phyloP scores from a whole-genome alignment of 2,888 invertebrate genomes.

The Pammene aurita region DNA sequence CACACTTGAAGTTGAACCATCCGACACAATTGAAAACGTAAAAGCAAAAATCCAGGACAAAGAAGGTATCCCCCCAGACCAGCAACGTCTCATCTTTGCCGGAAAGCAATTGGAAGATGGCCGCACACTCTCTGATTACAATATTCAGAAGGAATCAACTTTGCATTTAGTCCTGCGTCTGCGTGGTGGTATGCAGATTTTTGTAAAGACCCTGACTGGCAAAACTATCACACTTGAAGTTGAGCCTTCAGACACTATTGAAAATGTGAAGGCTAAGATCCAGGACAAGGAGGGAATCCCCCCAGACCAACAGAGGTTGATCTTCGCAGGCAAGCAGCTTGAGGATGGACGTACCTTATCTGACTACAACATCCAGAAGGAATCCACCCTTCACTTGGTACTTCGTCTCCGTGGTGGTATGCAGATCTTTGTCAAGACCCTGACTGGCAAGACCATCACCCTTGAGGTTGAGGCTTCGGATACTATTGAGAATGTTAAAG shows the following conservation, averaged over 20 bases:
- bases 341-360: conserved; percentile 51
- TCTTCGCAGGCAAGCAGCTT: conserved; percentile 50
- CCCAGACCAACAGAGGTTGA: conserved; percentile 50
- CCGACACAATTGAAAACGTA: conserved; percentile 57
- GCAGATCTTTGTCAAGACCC: conserved; percentile 50
- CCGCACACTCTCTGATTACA: conserved; percentile 52
- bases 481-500: conserved; percentile 49
- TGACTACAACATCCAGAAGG: conserved; percentile 52
- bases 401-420: conserved; percentile 49
- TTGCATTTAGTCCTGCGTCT: conserved; percentile 52
- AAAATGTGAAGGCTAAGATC: conserved; percentile 52
- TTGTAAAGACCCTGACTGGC: conserved; percentile 50
- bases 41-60: conserved; percentile 56
- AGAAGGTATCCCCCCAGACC: conserved; percentile 53
- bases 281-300: conserved; percentile 52
- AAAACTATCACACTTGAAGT: conserved; percentile 51
- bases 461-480: conserved; percentile 49
- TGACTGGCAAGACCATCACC: conserved; percentile 50
- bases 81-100: conserved; percentile 52
- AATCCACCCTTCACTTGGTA: conserved; percentile 49
- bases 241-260: conserved; percentile 50
- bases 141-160: conserved; percentile 53
- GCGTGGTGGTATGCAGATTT: conserved; percentile 51
- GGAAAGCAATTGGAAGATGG: conserved; percentile 53
- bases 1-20: conserved; percentile 55